Base-by-base conservation (phyloP, 2,888 invertebrate species). In the Orchesella flavescens region DNA sequence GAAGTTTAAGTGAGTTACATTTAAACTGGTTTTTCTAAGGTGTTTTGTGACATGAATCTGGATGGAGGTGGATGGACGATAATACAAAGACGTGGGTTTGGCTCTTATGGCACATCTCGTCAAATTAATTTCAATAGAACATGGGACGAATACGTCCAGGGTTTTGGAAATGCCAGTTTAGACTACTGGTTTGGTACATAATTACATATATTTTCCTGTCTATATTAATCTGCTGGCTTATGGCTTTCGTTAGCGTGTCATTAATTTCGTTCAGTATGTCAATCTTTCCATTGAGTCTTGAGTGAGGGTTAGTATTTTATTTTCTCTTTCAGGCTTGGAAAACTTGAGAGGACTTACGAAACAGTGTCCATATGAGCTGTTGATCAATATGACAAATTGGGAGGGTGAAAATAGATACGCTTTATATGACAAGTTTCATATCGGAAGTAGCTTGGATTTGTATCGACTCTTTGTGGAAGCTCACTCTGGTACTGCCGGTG, bases 1-100 rank as follows among this genome's bases (percentile, higher is more conserved):
- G 23, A 23, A 17, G 59, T 12, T 59, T 4, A 19, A 59, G 10
- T 53, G 53, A 53, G 15, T 15, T 17, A 19, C 9, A 59, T 9
- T 10, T 24, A 63, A 34, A 34, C 59, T 59, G 3, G 59, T 19
- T 66, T 10, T 53, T 57, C 17, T 24, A 15, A 86, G 86, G 84
- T 76, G 21, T 73, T 17, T 46, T 86, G 86, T 53, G 86, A 86
- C 74, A 79, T 86, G 75, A 74, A 77, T 15, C 79, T 78, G 0
- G 86, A 86, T 53, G 86, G 86, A 21, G 86, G 86, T 19, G 86
- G 86, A 0, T 86, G 86, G 86, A 86, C 86, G 10, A 81, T 86
- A 34, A 85, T 86, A 61, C 86, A 86, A 63, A 61, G 84, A 5
- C 68, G 84, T 23, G 85, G 86, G 0, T 77, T 78, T 59, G 61